A percentile compares a stretch with the other conserved stretches of the same genome.
Evolutionary conservation across 92 coral and sea anemone genomes (phyloP).

Genomic region (Heteractis magnifica): DNA sequence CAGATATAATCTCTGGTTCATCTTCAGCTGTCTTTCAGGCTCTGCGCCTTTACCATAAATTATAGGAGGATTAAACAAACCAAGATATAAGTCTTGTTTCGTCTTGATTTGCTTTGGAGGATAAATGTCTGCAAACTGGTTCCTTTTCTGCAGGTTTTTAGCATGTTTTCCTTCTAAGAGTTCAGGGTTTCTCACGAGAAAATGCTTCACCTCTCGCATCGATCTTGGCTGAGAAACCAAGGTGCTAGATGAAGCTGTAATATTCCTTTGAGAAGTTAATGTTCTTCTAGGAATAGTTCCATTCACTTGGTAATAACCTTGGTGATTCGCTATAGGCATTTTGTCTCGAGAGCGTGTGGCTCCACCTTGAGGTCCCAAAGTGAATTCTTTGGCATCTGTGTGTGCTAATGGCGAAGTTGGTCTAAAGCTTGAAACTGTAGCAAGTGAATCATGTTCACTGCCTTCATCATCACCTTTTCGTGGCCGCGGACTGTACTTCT

Average conservation of each 20-base stretch:
- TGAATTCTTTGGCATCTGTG: slow-evolving; percentile 61
- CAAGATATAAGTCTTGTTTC: slow-evolving; percentile 87
- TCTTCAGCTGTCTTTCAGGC: slow-evolving; percentile 66
- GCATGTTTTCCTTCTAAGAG: slow-evolving; percentile 51
- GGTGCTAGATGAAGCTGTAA: slow-evolving; percentile 11
- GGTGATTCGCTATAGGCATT: slow-evolving; percentile 19
- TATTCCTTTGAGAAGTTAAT: slow-evolving; percentile 12
- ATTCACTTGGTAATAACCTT: slow-evolving; percentile 32
- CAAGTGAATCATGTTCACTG: slow-evolving; percentile 44
- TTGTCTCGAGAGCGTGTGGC: slow-evolving; percentile 22
- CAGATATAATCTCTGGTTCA: slow-evolving; percentile 81
- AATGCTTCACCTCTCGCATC: slow-evolving; percentile 73
- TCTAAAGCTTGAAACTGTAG: slow-evolving; percentile 75
- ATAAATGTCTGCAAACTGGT: slow-evolving; percentile 41
- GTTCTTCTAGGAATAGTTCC: slow-evolving; percentile 27
- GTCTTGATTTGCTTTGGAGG: slow-evolving; percentile 82
- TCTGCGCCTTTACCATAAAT: slow-evolving; percentile 68
- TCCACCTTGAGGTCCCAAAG: slow-evolving; percentile 14
- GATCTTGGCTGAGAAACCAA: slow-evolving; percentile 51
- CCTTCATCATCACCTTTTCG: slow-evolving; percentile 8
- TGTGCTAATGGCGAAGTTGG: slow-evolving; percentile 79
- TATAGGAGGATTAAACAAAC: slow-evolving; percentile 74
- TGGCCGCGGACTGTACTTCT: slow-evolving; percentile 33
- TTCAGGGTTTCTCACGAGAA: slow-evolving; percentile 64
- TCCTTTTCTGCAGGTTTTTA: slow-evolving; percentile 37